phyloP scores from a whole-genome alignment of 2,888 invertebrate species.

The Pristionchus fissidentatus region DNA sequence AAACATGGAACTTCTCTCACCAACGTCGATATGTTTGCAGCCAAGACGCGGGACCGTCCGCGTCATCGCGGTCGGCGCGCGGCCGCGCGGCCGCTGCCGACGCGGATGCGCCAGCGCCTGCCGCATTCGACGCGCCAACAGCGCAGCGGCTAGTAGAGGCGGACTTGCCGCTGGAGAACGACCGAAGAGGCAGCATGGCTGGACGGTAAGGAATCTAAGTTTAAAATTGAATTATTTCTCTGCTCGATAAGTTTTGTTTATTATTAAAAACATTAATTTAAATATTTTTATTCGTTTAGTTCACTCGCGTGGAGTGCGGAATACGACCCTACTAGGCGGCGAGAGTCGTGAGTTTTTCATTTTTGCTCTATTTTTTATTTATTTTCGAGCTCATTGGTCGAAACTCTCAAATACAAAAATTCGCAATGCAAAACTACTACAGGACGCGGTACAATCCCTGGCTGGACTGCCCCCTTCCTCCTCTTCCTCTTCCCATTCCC shows the following conservation, averaged over 20 bases:
- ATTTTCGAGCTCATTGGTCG: neutral
- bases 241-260: neutral
- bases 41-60: no score
- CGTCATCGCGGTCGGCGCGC: neutral
- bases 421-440: neutral
- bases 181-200: neutral
- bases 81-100: neutral
- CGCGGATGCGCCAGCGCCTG: neutral
- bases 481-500: neutral
- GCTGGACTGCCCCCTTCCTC: neutral
- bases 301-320: slow-evolving; percentile 37
- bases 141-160: neutral
- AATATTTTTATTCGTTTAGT: neutral
- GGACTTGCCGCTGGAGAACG: slow-evolving; percentile 1
- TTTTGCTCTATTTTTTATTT: no score
- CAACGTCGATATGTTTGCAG: no score
- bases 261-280: no score
- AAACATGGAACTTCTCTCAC: no score
- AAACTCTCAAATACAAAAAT: no score
- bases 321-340: slow-evolving; percentile 42
- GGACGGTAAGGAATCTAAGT: neutral
- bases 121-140: neutral
- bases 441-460: neutral
- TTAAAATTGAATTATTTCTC: neutral
- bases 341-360: slow-evolving; percentile 11